phyloP scores from a whole-genome alignment of 2,113 vertebrate species.

The Dipodomys spectabilis region DNA sequence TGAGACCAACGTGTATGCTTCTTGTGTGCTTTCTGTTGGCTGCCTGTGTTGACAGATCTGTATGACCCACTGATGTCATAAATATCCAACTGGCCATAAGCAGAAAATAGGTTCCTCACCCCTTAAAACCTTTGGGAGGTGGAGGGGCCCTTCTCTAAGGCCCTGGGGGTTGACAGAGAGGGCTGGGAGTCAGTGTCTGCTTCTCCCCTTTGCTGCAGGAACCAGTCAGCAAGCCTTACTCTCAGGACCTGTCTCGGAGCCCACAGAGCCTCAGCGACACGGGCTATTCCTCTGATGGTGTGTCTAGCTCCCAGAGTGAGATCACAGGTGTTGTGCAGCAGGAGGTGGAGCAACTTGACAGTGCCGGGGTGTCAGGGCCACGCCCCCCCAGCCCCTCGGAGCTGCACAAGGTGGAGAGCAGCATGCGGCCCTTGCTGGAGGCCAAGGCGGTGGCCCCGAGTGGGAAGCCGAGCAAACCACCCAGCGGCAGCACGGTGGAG shows the following conservation, averaged over 20 bases:
- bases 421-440: slow-evolving; percentile 93
- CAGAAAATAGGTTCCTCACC: no score
- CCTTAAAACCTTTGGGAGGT: not conserved
- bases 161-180: not conserved
- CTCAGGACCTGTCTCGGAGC: slow-evolving; percentile 94
- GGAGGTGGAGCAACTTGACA: slow-evolving; percentile 93
- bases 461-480: slow-evolving; percentile 76
- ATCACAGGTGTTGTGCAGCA: slow-evolving; percentile 95
- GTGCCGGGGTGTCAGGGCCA: slow-evolving; percentile 89
- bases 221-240: slow-evolving; percentile 93
- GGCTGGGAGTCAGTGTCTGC: slow-evolving; percentile 1
- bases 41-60: no score
- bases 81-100: no score
- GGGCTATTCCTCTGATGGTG: slow-evolving; percentile 97
- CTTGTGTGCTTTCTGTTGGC: no score
- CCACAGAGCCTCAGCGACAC: slow-evolving; percentile 98
- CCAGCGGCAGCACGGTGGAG: slow-evolving; percentile 84
- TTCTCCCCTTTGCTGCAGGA: slow-evolving; percentile 87
- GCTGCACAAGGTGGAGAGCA: slow-evolving; percentile 95
- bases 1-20: no score
- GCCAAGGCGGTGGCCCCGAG: slow-evolving; percentile 85
- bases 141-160: not conserved
- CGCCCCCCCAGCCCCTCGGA: slow-evolving; percentile 93
- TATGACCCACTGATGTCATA: no score
- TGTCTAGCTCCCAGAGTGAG: slow-evolving; percentile 97